Percentiles rank a stretch among this genome's conserved stretches.
Evolutionary conservation across 1,140 invertebrate genomes (phyloP).

Genomic region (Drosophila guanche): DNA sequence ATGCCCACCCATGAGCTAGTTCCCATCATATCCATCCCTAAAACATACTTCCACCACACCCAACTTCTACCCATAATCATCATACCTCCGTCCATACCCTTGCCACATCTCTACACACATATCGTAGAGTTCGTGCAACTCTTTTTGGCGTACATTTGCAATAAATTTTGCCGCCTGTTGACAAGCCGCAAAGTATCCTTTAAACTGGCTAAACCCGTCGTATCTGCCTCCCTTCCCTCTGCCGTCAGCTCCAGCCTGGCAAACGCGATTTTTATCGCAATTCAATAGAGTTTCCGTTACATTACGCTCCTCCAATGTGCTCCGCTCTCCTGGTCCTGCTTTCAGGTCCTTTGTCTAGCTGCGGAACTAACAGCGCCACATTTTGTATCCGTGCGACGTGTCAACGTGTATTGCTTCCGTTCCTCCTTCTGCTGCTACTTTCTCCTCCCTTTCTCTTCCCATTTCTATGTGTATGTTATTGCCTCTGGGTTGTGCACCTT

Average conservation of each 20-base stretch:
- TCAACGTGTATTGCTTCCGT: conserved; percentile 79
- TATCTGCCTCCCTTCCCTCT: background rate
- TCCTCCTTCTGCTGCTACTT: conserved; percentile 46
- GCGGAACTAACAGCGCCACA: conserved; percentile 78
- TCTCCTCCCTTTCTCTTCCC: background rate
- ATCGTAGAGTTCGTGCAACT: conserved; percentile 39
- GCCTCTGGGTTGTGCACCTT: conserved; percentile 47
- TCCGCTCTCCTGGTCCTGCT: too few relatives aligned
- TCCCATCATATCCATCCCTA: too few relatives aligned
- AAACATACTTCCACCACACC: too few relatives aligned
- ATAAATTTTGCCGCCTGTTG: conserved; percentile 73
- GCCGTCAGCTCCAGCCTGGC: conserved; percentile 32
- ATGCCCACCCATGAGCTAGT: too few relatives aligned
- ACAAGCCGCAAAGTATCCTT: conserved; percentile 80
- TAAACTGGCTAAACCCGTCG: conserved; percentile 63
- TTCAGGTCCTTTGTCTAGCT: conserved; percentile 59
- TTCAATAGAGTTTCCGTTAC: conserved; percentile 81
- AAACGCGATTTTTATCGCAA: conserved; percentile 81
- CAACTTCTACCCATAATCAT: too few relatives aligned
- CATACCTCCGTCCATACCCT: too few relatives aligned
- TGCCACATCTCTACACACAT: background rate
- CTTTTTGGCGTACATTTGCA: conserved; percentile 75
- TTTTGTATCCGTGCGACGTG: conserved; percentile 79
- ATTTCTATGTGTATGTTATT: conserved; percentile 44
- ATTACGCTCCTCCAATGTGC: conserved; percentile 50